phyloP scores from a whole-genome alignment of 2,113 vertebrate species.

The Vulpes ferrilata region DNA sequence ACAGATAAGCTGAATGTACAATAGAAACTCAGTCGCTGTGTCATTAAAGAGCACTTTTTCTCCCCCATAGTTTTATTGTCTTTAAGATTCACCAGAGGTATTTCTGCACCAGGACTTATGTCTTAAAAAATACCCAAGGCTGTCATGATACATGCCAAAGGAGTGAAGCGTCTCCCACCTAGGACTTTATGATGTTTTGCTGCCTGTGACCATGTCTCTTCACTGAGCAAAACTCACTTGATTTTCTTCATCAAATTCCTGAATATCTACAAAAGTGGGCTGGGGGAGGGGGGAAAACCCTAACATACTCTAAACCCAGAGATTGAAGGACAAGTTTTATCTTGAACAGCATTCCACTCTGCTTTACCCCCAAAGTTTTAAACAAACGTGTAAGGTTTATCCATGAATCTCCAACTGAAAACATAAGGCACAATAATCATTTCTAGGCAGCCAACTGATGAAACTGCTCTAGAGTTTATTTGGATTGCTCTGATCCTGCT shows the following conservation, averaged over 20 bases:
- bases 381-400: conserved; percentile 53
- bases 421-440: not conserved
- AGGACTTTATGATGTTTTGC: not conserved
- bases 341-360: conserved; percentile 42
- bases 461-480: conserved; percentile 8
- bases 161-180: not conserved
- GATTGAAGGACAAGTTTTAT: conserved; percentile 48
- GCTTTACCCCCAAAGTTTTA: not conserved
- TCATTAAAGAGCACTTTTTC: not conserved
- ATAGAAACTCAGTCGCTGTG: not conserved
- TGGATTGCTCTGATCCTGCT: conserved; percentile 59
- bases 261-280: not conserved
- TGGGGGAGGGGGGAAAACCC: not conserved
- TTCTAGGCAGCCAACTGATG: not conserved
- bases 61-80: not conserved
- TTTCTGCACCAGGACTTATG: not conserved
- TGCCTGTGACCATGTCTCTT: not conserved
- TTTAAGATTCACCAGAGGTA: conserved; percentile 2
- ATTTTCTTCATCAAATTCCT: conserved; percentile 38
- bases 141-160: not conserved
- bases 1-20: not conserved
- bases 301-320: not conserved
- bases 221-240: not conserved
- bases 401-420: conserved; percentile 54
- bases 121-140: not conserved